Evolutionary conservation across 2,888 invertebrate species (phyloP), one percentile per base, ranked within the genome.

Genomic region (Pristionchus arcanus): DNA sequence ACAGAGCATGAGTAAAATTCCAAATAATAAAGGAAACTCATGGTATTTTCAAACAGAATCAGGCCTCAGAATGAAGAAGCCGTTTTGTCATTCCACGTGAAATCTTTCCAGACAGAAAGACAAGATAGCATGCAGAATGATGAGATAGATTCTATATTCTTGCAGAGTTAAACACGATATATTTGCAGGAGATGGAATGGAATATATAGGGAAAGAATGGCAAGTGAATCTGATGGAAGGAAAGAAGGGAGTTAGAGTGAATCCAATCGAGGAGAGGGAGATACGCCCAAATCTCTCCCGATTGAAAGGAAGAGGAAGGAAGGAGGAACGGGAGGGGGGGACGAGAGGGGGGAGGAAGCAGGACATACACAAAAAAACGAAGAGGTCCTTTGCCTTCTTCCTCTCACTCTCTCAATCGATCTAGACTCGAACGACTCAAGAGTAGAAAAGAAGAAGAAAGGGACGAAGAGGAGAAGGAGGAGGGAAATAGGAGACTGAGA

Each of bases 361-460:
- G 71, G 31, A 71, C 71, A 81, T 15, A 77, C 28, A 49, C 25
- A 81, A 49, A 81, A 77, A 81, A n/a, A 42, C 28, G 81, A 81
- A n/a, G n/a, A 81, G 49, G 42, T 11, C 42, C 42, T 49, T 13
- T 9, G 42, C 81, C 81, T 81, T 42, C 81, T 49, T 21, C n/a
- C 34, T 31, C 42, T 77, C 37, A 28, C 81, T 49, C 81, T 25
- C 74, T 74, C 42, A 49, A 81, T 49, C 81, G 81, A 81, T 49
- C 81, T 49, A 49, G 49, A 71, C 71, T 31, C 71, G 71, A 71
- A 71, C 71, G 71, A 71, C 71, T 71, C 31, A 34, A 34, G 81
- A 81, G 81, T 34, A 37, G 34, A n/a, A n/a, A 37, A 77, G 81
- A 15, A 34, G 42, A 49, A 49, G 42, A 49, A n/a, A 49, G 42